phyloP scores from a whole-genome alignment of 2,797 vertebrate species.

The Gambusia yucatana region DNA sequence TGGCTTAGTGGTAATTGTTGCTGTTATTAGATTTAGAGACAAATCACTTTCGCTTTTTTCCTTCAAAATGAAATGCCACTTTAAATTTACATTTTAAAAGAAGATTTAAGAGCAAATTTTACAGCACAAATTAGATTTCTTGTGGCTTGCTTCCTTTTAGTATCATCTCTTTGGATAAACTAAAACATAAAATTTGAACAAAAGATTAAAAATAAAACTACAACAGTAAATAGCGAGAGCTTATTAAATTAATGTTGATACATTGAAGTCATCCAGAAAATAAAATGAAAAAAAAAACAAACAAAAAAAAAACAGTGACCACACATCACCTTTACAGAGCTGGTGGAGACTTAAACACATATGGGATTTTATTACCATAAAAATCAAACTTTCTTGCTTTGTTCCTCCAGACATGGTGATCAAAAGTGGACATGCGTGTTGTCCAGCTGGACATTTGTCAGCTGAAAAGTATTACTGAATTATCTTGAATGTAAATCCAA shows the following conservation, averaged over 20 bases:
- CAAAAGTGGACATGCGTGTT: background rate
- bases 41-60: background rate
- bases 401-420: background rate
- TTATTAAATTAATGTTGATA: background rate
- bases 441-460: slow-evolving; percentile 2
- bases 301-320: background rate
- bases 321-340: background rate
- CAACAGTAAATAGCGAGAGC: background rate
- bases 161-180: background rate
- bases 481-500: slow-evolving; percentile 1
- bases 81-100: too few species aligned
- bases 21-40: background rate
- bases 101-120: background rate
- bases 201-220: background rate
- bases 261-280: background rate
- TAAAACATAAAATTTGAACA: background rate
- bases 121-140: background rate
- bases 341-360: background rate
- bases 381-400: background rate
- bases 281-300: background rate
- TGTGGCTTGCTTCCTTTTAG: background rate
- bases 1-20: background rate
- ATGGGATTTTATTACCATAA: background rate
- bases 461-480: slow-evolving; percentile 6
- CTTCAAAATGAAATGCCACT: too few species aligned